These are phyloP conservation scores for Habroteleia sp. DNA, from an alignment of 2,888 invertebrate species.

Conservation along the genomic window DNA sequence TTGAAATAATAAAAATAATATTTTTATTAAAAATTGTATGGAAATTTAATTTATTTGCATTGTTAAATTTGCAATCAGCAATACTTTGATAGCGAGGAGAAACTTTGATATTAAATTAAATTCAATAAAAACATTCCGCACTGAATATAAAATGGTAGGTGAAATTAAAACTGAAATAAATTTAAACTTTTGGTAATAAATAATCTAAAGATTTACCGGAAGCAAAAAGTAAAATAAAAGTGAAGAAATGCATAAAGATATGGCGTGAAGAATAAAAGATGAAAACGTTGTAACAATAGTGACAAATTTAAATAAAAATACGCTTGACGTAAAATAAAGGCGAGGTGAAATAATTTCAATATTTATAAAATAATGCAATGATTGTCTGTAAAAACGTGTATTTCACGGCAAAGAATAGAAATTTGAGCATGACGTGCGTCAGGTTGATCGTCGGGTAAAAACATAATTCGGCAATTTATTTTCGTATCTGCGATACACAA, in stretches of 20 bases:
- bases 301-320: slow-evolving; percentile 31
- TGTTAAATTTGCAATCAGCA: slow-evolving; percentile 40
- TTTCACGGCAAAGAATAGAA: slow-evolving; percentile 55
- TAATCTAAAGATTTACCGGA: slow-evolving; percentile 23
- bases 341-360: slow-evolving; percentile 39
- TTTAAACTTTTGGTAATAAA: slow-evolving; percentile 29
- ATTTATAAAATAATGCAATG: slow-evolving; percentile 50
- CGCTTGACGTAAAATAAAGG: slow-evolving; percentile 15
- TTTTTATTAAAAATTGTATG: slow-evolving; percentile 32
- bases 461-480: slow-evolving; percentile 63
- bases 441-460: slow-evolving; percentile 54
- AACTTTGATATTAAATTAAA: slow-evolving; percentile 30
- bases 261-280: slow-evolving; percentile 4
- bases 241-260: too few species aligned
- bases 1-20: slow-evolving; percentile 37
- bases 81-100: slow-evolving; percentile 5
- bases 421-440: slow-evolving; percentile 54
- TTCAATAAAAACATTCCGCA: slow-evolving; percentile 24
- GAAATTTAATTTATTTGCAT: slow-evolving; percentile 22
- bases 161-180: slow-evolving; percentile 23
- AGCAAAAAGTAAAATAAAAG: slow-evolving; percentile 24
- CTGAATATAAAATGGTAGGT: slow-evolving; percentile 24
- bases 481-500: slow-evolving; percentile 56
- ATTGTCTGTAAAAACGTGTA: slow-evolving; percentile 52
- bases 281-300: slow-evolving; percentile 33